A percentile compares a stretch with the other conserved stretches of the same genome.
phyloP scores from a whole-genome alignment of 1,140 invertebrate species.

The Panulirus ornatus region DNA sequence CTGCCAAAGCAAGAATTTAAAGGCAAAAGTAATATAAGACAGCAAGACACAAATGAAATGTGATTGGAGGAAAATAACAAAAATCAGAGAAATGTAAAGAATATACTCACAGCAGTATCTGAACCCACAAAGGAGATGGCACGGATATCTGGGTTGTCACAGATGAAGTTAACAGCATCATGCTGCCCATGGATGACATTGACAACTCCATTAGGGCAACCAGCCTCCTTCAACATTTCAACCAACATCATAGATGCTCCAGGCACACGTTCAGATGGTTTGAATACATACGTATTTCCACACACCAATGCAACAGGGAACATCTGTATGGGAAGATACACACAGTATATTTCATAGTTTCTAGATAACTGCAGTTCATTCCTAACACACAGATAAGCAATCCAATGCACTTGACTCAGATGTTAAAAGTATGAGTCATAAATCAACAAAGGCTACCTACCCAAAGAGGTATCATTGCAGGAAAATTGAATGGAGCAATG shows the following conservation, averaged over 20 bases:
- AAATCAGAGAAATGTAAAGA: neutral
- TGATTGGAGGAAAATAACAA: neutral
- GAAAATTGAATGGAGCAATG: constrained; percentile 97
- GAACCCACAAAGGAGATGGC: constrained; percentile 99
- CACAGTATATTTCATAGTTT: neutral
- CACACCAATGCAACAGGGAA: constrained; percentile 92
- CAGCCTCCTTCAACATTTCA: constrained; percentile 92
- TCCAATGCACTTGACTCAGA: too few species aligned
- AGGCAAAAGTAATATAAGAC: too few species aligned
- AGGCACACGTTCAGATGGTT: constrained; percentile 98
- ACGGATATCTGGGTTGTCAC: constrained; percentile 96
- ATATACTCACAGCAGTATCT: constrained; percentile 88
- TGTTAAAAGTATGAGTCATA: neutral
- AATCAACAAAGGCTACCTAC: constrained; percentile 76
- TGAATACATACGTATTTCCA: constrained; percentile 87
- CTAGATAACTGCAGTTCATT: neutral
- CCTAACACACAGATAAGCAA: too few species aligned
- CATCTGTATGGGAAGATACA: constrained; percentile 61
- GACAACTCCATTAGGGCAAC: constrained; percentile 94
- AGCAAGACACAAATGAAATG: neutral
- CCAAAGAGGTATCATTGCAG: constrained; percentile 99
- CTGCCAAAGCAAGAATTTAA: too few species aligned
- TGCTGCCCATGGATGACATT: constrained; percentile 98
- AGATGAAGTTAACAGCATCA: constrained; percentile 97
- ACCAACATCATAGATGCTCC: constrained; percentile 96